Base-by-base conservation (phyloP, 2,113 vertebrate species). In the Colistium nudipinnis region DNA sequence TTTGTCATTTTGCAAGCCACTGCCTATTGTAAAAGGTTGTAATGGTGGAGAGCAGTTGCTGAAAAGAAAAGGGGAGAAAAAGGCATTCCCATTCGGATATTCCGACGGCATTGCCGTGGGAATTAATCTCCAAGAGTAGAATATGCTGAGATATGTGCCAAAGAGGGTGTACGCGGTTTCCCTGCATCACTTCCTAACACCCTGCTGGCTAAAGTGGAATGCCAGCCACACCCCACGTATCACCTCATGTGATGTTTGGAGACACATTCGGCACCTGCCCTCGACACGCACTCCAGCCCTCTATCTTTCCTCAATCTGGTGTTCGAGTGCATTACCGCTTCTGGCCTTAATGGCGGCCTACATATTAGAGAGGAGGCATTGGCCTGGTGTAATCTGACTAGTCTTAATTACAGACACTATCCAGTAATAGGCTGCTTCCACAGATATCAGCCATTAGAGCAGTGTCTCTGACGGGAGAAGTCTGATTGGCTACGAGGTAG, bases 341-440 rank as follows among this genome's bases (percentile, higher is more conserved):
- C 65, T 73, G 65, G 61, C 69, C 68, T 65, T 88, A 82, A 81
- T 85, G 77, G 68, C 54, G 76, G 68, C 73, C 76, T 56, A 83
- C 85, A 82, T 75, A 80, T 89, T 80, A 84, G 82, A 81, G 64
- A 76, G 66, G 49, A 83, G 80, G 64, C 75, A 61, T 49, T 79
- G 79, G 69, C 70, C 67, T 65, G 63, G 81, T 84, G 76, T 80
- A 85, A 88, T 89, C 84, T 85, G 87, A 87, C 84, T 82, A 75
- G 85, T 89, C 88, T 90, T 89, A 87, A 91, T 92, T 89, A 85
- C 85, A 78, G 82, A 79, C 86, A 83, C 80, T 87, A 88, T 84
- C 83, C 90, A 80, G 78, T 89, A 88, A 91, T 88, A 86, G 86
- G 86, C 83, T 90, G 78, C 80, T 62, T 66, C 64, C 74, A 81